Base-by-base conservation (phyloP, 2,797 vertebrate species). In the Oreochromis grahami region DNA sequence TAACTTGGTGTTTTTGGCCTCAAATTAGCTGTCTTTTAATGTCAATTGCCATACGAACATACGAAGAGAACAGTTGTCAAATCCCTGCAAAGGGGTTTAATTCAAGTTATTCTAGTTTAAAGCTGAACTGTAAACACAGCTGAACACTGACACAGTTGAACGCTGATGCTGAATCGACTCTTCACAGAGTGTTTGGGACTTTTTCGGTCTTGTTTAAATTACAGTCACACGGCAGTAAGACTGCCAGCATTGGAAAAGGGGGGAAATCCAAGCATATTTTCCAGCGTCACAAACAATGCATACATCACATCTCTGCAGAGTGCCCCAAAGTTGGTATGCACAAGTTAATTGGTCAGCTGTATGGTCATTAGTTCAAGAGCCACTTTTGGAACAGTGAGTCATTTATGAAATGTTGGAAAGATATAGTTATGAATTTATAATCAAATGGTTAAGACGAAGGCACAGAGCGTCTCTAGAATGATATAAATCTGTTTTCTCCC, bases 181-280 rank as follows among this genome's bases (percentile, higher is more conserved):
- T 83, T 34, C 52, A 53, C 3, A 48, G 53, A 53, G 52, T 9
- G 41, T 87, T 82, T 81, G 86, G 90, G 91, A 86, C 83, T 91
- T 92, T 93, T 91, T 86, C 76, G 41, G 78, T 72, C 41, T 8
- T 56, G 21, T 78, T 90, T 80, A 90, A 94, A 94, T 94, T 87
- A 86, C 13, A 88, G 88, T 94, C 94, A 93, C 92, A 93, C 85
- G 90, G 74, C 88, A 68, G 32, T 21, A 15, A 78, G 63, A 80
- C 84, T 78, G 60, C 74, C 79, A 87, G 86, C 48, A 70, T 52
- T 82, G 68, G 74, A 81, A 82, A 83, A 50, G 38, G 60, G 91
- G 92, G 92, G 85, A 92, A 93, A 82, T 77, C 93, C 91, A 51
- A 81, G 63, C 26, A 79, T 41, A 87, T 89, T 51, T 87, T 41